phyloP scores from a whole-genome alignment of 2,888 invertebrate genomes.

The Phortica okadai region DNA sequence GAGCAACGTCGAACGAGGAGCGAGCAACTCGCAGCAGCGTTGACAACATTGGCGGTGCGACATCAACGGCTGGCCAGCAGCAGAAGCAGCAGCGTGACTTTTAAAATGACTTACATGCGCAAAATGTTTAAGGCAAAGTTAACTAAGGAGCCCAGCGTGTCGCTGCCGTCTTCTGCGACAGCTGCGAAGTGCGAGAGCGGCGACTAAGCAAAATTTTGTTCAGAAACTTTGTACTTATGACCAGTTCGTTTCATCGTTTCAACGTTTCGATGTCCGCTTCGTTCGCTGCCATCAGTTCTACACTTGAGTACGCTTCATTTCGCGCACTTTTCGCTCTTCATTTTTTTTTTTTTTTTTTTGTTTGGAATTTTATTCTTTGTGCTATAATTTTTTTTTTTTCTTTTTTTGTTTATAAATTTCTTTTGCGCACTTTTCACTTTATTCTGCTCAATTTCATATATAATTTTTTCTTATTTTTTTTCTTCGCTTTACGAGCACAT shows the following conservation, averaged over 20 bases:
- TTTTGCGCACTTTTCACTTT: conserved; percentile 25
- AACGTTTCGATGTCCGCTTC: neutral
- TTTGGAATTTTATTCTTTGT: neutral
- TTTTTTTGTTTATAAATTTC: conserved; percentile 37
- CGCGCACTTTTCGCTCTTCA: conserved; percentile 39
- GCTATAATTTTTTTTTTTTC: neutral
- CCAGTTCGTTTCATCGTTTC: conserved; percentile 52
- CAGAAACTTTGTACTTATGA: conserved; percentile 65
- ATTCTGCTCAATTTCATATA: conserved; percentile 36
- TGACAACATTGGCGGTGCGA: neutral
- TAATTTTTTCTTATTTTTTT: conserved; percentile 2
- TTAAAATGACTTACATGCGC: conserved; percentile 66
- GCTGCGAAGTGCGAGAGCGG: conserved; percentile 23
- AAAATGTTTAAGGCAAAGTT: conserved; percentile 39
- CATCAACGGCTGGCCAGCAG: neutral
- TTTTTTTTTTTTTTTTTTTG: neutral
- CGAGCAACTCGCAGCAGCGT: neutral
- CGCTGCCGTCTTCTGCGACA: neutral
- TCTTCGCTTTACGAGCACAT: neutral
- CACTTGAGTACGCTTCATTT: conserved; percentile 67
- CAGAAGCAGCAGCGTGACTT: conserved; percentile 46
- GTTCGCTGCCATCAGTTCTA: conserved; percentile 43
- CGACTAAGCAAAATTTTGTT: conserved; percentile 53
- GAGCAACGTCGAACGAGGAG: conserved; percentile 32
- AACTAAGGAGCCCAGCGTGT: neutral